Base-by-base conservation (phyloP, 2,888 invertebrate species). In the Crematogaster levior region DNA sequence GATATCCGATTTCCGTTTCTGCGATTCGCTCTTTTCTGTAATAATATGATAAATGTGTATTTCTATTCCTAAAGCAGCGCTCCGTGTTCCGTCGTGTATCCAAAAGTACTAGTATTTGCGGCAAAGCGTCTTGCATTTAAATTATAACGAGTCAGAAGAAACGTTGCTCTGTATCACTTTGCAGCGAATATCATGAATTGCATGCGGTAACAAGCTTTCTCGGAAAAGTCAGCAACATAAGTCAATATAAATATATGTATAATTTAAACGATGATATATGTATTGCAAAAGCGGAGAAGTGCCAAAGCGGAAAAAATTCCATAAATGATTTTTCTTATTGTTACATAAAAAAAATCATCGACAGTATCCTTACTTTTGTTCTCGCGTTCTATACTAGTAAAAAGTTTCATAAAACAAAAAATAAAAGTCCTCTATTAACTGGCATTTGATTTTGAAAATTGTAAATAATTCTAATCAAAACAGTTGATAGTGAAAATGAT, bases 1-100 rank as follows among this genome's bases (percentile, higher is more conserved):
- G 70, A 75, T 75, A 75, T 65, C 75, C 74, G 74, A 77, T 77
- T 77, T 56, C 77, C 77, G 70, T 79, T 79, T 79, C 77, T 79
- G 77, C 77, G 68, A 79, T 70, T 79, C 77, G 56, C 43, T 68
- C 77, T 79, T 66, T 79, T 79, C 77, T 79, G 77, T 70, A 79
- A 79, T 70, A 70, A 79, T 70, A 79, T 70, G 77, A 79, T 56
- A 79, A 79, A 43, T 56, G 77, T 79, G 77, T 79, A 79, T 79
- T 79, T 79, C 77, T 79, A 79, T 79, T 68, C 40, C 70, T 79
- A 79, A 56, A 1, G 70, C 77, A 70, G 75, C 65, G 30, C 77
- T 79, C 70, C 77, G 77, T 79, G 77, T 79, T 79, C 70, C 77
- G 77, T 79, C 70, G 77, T 79, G 56, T 30, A 70, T 43, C 43